These are phyloP conservation scores for Patella caerulea DNA, from an alignment of 2,888 invertebrate genomes.

Conservation along the genomic window DNA sequence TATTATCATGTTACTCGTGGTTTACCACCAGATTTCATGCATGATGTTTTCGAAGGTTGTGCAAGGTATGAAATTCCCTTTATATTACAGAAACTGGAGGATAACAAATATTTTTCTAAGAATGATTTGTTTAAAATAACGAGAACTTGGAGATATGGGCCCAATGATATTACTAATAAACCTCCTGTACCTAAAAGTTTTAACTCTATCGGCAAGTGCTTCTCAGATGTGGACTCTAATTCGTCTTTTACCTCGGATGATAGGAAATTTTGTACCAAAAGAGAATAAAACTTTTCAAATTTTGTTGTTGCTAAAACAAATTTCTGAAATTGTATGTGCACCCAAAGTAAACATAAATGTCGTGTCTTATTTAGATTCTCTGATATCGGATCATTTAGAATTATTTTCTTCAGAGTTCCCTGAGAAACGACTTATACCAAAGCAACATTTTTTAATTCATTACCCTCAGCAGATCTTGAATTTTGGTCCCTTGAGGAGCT, in stretches of 20 bases:
- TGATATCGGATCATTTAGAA: constrained; percentile 19
- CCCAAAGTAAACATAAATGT: constrained; percentile 13
- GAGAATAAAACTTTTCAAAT: constrained; percentile 14
- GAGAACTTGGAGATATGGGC: constrained; percentile 22
- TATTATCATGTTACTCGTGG: constrained; percentile 13
- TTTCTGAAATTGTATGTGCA: constrained; percentile 25
- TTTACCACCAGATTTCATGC: constrained; percentile 26
- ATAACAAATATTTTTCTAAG: constrained; percentile 15
- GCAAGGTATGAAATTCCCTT: constrained; percentile 15
- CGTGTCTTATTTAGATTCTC: constrained; percentile 12
- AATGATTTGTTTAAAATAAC: constrained; percentile 11
- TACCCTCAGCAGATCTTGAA: constrained; percentile 31
- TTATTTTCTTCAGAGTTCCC: constrained; percentile 22
- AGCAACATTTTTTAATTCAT: constrained; percentile 35
- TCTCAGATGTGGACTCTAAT: constrained; percentile 24
- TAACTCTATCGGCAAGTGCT: constrained; percentile 13
- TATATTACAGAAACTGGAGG: constrained; percentile 10
- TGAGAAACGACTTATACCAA: constrained; percentile 21
- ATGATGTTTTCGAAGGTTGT: constrained; percentile 26
- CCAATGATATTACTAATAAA: constrained; percentile 8
- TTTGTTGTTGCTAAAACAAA: constrained; percentile 19
- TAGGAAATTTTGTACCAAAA: constrained; percentile 17
- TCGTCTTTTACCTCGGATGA: constrained; percentile 19
- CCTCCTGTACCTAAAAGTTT: not conserved
- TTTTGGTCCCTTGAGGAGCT: constrained; percentile 28